phyloP scores from a whole-genome alignment of 2,797 vertebrate genomes.

The Hemitrygon akajei region DNA sequence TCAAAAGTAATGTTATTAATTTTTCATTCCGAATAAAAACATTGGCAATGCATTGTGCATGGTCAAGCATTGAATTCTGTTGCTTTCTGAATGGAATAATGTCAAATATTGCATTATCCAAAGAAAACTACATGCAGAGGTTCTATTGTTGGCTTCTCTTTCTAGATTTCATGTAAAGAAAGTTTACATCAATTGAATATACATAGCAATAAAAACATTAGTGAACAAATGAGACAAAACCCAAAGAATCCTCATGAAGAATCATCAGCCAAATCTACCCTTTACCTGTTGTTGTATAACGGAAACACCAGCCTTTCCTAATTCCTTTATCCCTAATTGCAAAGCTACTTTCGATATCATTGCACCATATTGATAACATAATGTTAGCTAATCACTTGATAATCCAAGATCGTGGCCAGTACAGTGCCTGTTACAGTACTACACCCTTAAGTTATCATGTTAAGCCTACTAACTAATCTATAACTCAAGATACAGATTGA shows the following conservation, averaged over 20 bases:
- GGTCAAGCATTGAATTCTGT: not conserved
- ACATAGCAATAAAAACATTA: not conserved
- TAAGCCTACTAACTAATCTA: not conserved
- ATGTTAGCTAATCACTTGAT: not conserved
- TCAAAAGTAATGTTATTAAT: not conserved
- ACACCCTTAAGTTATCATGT: not conserved
- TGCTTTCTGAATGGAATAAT: not conserved
- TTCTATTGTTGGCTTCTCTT: not conserved
- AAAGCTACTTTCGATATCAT: not conserved
- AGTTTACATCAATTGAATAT: not conserved
- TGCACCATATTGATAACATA: not conserved
- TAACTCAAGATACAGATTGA: not conserved
- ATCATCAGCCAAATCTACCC: not conserved
- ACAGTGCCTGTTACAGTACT: not conserved
- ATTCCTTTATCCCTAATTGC: not conserved
- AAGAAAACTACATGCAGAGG: slow-evolving; percentile 4
- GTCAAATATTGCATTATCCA: not conserved
- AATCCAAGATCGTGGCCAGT: not conserved
- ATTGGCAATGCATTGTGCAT: not conserved
- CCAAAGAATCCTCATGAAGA: not conserved
- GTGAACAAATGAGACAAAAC: not conserved
- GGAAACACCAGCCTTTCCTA: not conserved
- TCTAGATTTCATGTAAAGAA: not conserved
- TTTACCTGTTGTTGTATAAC: not conserved
- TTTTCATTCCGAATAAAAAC: not conserved